phyloP scores from a whole-genome alignment of 2,113 vertebrate species.

The Chunga burmeisteri region DNA sequence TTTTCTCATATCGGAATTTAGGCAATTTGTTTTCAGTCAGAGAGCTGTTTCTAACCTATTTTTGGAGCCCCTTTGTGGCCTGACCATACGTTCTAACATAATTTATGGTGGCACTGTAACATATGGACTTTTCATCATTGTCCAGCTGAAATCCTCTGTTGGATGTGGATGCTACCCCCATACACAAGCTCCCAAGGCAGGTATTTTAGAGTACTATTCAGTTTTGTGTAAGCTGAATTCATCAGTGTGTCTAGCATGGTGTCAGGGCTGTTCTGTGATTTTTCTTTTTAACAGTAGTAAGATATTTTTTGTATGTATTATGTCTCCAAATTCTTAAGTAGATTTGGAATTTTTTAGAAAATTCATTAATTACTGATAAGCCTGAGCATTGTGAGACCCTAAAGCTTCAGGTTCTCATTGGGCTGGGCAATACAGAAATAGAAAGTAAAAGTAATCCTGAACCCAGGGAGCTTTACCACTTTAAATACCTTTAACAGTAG shows the following conservation, averaged over 20 bases:
- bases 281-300: not conserved
- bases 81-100: slow-evolving; percentile 81
- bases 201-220: not conserved
- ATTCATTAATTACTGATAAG: not conserved
- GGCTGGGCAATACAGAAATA: not conserved
- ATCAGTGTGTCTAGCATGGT: not conserved
- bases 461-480: not conserved
- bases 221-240: slow-evolving; percentile 1
- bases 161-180: slow-evolving; percentile 46
- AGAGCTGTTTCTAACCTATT: slow-evolving; percentile 83
- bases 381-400: not conserved
- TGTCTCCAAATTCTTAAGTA: not conserved
- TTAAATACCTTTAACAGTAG: not conserved
- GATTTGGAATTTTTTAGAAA: not conserved
- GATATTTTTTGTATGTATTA: not conserved
- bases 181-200: not conserved
- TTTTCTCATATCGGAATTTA: slow-evolving; percentile 81
- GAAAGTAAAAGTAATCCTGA: not conserved
- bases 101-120: slow-evolving; percentile 84
- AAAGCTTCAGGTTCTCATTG: not conserved
- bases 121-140: slow-evolving; percentile 88
- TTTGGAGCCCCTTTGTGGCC: slow-evolving; percentile 85
- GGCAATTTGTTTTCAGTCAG: slow-evolving; percentile 86
- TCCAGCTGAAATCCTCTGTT: slow-evolving; percentile 79
- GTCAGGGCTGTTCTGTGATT: not conserved